These are phyloP conservation scores for Forbesichthys papilliferus DNA, from an alignment of 2,113 vertebrate genomes.

Conservation along the genomic window DNA sequence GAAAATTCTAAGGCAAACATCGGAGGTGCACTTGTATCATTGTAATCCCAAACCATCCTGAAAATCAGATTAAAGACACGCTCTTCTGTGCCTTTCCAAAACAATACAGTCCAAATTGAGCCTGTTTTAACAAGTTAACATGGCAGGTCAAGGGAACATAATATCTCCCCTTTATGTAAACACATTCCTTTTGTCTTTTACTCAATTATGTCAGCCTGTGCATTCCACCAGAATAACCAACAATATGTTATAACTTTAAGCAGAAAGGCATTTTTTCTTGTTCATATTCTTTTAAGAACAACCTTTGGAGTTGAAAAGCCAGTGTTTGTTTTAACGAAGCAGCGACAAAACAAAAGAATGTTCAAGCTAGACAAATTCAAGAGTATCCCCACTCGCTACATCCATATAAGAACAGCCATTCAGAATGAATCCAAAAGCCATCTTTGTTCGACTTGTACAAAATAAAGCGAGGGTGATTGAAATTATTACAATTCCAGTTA, in stretches of 20 bases:
- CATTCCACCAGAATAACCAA: constrained; percentile 54
- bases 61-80: constrained; percentile 54
- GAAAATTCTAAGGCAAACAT: constrained; percentile 98
- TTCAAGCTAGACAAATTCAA: constrained; percentile 25
- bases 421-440: not conserved
- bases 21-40: constrained; percentile 94
- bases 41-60: constrained; percentile 86
- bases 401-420: constrained; percentile 17
- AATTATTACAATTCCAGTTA: not conserved
- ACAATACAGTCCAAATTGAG: constrained; percentile 67
- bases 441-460: constrained; percentile 6
- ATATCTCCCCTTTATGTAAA: constrained; percentile 66
- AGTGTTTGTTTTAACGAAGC: constrained; percentile 79
- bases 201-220: constrained; percentile 60
- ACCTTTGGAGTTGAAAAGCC: constrained; percentile 76
- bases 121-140: constrained; percentile 12
- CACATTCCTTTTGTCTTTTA: constrained; percentile 65
- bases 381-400: constrained; percentile 37
- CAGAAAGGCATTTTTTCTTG: constrained; percentile 65
- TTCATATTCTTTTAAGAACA: constrained; percentile 62
- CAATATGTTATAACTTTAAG: constrained; percentile 65
- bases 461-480: not conserved
- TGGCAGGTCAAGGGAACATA: not conserved
- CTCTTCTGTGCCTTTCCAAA: constrained; percentile 60
- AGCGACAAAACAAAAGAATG: constrained; percentile 51